Evolutionary conservation across 1,140 invertebrate species (phyloP).

Genomic region (Penaeus chinensis): DNA sequence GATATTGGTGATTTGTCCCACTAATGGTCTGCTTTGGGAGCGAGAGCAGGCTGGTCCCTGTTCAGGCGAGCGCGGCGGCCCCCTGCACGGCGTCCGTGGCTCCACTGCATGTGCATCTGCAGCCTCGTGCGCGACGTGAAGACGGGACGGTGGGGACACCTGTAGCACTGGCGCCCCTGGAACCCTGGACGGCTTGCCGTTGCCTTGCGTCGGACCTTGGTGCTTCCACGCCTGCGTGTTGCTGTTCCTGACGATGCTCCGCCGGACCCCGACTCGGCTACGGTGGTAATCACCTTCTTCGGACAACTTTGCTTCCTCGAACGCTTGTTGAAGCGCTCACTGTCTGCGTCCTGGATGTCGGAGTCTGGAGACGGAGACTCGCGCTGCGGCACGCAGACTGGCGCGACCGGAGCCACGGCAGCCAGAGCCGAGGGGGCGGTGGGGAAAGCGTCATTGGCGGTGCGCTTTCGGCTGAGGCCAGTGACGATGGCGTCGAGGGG

Average conservation of each 20-base stretch:
- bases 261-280: constrained; percentile 41
- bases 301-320: constrained; percentile 70
- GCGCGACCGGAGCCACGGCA: constrained; percentile 12
- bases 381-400: constrained; percentile 22
- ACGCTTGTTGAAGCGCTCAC: constrained; percentile 65
- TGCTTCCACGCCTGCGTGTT: constrained; percentile 5
- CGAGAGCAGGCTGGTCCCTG: constrained; percentile 8
- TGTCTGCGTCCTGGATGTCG: constrained; percentile 60
- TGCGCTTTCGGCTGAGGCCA: constrained; percentile 52
- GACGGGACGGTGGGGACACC: constrained; percentile 57
- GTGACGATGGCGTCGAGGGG: constrained; percentile 53
- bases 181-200: constrained; percentile 46
- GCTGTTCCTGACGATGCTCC: constrained; percentile 10
- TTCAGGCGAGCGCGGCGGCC: constrained; percentile 10
- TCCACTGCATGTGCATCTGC: constrained; percentile 49
- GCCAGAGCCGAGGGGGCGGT: constrained; percentile 10
- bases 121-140: constrained; percentile 60
- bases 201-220: constrained; percentile 24
- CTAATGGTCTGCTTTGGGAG: constrained; percentile 8
- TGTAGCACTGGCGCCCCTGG: constrained; percentile 49
- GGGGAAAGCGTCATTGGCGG: constrained; percentile 33
- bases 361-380: constrained; percentile 49
- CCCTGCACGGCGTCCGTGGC: constrained; percentile 30
- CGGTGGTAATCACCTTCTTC: constrained; percentile 69
- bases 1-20: background rate